These are phyloP conservation scores for Uloborus plumipes DNA, from an alignment of 2,888 invertebrate species.

Conservation along the genomic window DNA sequence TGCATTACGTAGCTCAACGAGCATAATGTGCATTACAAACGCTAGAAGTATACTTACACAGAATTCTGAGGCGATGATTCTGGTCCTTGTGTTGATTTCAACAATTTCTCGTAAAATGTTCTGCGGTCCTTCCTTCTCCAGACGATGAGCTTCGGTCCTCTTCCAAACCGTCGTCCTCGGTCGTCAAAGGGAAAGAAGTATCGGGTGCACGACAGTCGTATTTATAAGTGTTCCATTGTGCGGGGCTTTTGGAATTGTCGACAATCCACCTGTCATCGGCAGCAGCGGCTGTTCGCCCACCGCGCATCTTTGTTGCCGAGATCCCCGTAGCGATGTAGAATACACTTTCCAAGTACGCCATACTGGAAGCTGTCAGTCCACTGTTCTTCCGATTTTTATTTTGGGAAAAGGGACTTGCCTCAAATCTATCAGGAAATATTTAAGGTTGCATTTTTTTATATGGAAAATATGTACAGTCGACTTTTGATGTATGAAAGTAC, in stretches of 20 bases:
- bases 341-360: not conserved
- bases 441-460: no score
- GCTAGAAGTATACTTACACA: no score
- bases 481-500: no score
- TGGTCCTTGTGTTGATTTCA: not conserved
- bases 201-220: slow-evolving; percentile 16
- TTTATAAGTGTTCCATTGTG: slow-evolving; percentile 58
- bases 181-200: slow-evolving; percentile 17
- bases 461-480: no score
- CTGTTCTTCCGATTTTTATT: not conserved
- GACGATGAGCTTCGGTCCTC: not conserved
- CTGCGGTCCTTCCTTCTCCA: not conserved
- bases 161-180: not conserved
- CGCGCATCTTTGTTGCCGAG: not conserved
- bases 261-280: slow-evolving; percentile 31
- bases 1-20: no score
- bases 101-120: not conserved
- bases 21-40: no score
- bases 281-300: slow-evolving; percentile 38
- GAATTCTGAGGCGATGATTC: no score
- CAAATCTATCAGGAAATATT: no score
- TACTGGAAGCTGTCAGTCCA: not conserved
- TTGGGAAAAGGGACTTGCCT: no score
- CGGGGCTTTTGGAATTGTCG: slow-evolving; percentile 5
- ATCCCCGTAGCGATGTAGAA: slow-evolving; percentile 32